phyloP scores from a whole-genome alignment of 2,113 vertebrate genomes.

The Vireo altiloquus region DNA sequence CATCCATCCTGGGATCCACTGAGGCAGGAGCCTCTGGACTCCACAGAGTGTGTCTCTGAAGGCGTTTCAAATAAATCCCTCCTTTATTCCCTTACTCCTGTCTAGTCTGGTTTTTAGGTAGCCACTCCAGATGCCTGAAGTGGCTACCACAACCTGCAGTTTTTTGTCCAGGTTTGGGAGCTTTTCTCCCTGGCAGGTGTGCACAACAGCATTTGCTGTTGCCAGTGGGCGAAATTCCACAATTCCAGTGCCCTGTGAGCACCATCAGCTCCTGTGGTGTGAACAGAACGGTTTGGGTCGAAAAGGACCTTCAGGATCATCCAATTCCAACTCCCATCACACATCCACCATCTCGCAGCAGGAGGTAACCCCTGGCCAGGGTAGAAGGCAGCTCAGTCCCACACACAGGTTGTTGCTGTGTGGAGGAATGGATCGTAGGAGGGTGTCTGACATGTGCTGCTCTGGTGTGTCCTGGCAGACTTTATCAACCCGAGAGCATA shows the following conservation, averaged over 20 bases:
- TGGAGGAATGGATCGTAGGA: not conserved
- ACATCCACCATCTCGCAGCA: not conserved
- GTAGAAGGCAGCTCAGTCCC: not conserved
- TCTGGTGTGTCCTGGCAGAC: not conserved
- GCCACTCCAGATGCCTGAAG: no score
- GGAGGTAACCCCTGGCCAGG: not conserved
- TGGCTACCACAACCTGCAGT: no score
- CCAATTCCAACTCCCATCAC: not conserved
- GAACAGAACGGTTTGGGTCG: not conserved
- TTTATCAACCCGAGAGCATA: not conserved
- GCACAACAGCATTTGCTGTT: not conserved
- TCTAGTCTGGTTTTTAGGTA: no score
- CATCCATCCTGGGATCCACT: no score
- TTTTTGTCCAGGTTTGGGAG: not conserved
- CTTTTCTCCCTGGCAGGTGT: not conserved
- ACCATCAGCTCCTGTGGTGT: not conserved
- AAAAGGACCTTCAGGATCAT: not conserved
- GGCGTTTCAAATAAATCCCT: no score
- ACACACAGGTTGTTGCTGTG: not conserved
- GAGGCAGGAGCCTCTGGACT: no score
- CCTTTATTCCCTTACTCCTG: no score
- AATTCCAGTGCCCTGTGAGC: not conserved
- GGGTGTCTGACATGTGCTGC: not conserved
- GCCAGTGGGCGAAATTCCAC: not conserved
- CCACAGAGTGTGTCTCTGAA: no score